Evolutionary conservation across 2,113 vertebrate species (phyloP).

Genomic region (Choloepus hoffmanni): DNA sequence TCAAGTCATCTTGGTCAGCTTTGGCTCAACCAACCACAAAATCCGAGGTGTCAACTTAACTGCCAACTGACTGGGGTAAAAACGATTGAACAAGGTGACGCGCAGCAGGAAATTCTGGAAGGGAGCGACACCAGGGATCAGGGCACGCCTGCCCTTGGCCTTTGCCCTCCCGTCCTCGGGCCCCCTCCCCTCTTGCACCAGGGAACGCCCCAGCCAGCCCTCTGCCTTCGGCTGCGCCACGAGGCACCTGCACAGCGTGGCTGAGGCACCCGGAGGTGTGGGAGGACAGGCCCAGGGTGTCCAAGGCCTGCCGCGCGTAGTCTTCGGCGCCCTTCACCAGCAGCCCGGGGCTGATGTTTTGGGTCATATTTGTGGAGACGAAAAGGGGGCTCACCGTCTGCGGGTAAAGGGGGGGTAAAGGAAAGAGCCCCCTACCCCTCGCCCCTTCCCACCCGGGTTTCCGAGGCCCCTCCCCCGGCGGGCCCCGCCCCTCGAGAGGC

Average conservation of each 20-base stretch:
- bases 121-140: neutral
- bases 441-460: neutral
- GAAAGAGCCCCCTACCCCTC: neutral
- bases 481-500: neutral
- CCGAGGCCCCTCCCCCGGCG: neutral
- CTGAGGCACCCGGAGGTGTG: constrained; percentile 87
- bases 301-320: constrained; percentile 86
- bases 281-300: constrained; percentile 88
- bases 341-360: neutral
- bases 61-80: neutral
- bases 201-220: neutral
- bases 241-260: constrained; percentile 87
- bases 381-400: constrained; percentile 87
- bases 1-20: neutral
- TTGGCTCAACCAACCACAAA: rapidly evolving
- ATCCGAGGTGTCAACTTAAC: neutral
- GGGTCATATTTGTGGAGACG: constrained; percentile 88
- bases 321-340: constrained; percentile 80
- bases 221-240: neutral
- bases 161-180: neutral
- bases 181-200: neutral
- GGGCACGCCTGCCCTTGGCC: neutral
- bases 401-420: neutral
- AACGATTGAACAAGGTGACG: rapidly evolving
- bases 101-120: neutral